Percentiles rank a stretch among this genome's conserved stretches.
Evolutionary conservation across 1,140 invertebrate genomes (phyloP).

Genomic region (Gonioctena quinquepunctata): DNA sequence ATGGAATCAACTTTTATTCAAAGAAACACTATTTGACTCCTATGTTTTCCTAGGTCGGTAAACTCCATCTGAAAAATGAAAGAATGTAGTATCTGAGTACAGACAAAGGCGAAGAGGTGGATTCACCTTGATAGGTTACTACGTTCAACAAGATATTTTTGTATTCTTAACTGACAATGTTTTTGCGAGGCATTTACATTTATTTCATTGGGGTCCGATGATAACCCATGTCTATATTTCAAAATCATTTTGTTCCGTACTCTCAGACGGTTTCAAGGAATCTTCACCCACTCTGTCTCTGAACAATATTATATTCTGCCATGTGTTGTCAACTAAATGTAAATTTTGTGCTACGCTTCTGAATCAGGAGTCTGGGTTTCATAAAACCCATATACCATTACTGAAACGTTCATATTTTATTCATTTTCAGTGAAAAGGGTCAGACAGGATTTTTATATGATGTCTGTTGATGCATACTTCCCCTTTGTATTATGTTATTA

Average conservation of each 20-base stretch:
- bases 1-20: no score
- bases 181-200: background rate
- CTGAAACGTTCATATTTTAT: constrained; percentile 6
- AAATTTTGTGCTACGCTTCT: background rate
- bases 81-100: no score
- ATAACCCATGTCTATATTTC: background rate
- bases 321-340: background rate
- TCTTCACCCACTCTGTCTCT: background rate
- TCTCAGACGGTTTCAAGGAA: no score
- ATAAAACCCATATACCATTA: constrained; percentile 8
- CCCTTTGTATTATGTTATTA: no score
- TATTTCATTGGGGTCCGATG: background rate
- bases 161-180: background rate
- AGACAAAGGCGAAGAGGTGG: no score
- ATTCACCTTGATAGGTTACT: no score
- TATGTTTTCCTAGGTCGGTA: no score
- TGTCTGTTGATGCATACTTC: no score
- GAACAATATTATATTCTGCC: background rate
- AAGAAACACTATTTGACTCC: no score
- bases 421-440: background rate
- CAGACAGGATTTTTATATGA: background rate
- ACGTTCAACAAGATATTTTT: background rate
- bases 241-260: no score
- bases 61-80: no score
- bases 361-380: background rate